Percentiles rank a stretch among this genome's conserved stretches.
Evolutionary conservation across 1,140 invertebrate species (phyloP).

Genomic region (Chrysomallon squamiferum): DNA sequence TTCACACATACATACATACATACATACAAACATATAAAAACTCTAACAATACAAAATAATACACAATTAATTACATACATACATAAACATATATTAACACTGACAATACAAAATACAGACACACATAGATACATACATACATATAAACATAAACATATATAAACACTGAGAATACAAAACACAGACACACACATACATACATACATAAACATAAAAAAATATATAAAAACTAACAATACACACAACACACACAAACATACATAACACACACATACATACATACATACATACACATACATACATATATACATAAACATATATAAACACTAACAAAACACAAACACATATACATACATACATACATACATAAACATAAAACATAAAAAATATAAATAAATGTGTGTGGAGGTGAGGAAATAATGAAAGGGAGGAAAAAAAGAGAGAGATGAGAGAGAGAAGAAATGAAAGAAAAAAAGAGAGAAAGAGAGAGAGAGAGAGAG

Average conservation of each 20-base stretch:
- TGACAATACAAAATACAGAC: background rate
- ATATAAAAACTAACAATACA: too few species aligned
- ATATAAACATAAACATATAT: constrained; percentile 7
- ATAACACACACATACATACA: constrained; percentile 4
- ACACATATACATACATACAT: constrained; percentile 6
- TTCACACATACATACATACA: background rate
- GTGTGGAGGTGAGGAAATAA: too few species aligned
- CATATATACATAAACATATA: constrained; percentile 7
- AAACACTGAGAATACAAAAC: constrained; percentile 6
- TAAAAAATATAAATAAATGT: background rate
- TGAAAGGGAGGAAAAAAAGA: too few species aligned
- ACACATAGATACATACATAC: constrained; percentile 11
- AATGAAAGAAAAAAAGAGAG: too few species aligned
- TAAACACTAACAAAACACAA: background rate
- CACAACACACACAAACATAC: background rate
- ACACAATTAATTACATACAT: constrained; percentile 15
- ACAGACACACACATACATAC: constrained; percentile 1
- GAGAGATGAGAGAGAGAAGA: too few species aligned
- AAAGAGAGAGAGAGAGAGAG: too few species aligned
- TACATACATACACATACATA: constrained; percentile 5
- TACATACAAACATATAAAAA: background rate
- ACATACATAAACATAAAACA: constrained; percentile 1
- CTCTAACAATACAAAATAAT: too few species aligned
- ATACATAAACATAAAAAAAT: constrained; percentile 1
- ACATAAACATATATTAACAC: constrained; percentile 9